Conservation (phyloP, 2,113 vertebrate species). For the Neolamprologus cancellatus region DNA sequence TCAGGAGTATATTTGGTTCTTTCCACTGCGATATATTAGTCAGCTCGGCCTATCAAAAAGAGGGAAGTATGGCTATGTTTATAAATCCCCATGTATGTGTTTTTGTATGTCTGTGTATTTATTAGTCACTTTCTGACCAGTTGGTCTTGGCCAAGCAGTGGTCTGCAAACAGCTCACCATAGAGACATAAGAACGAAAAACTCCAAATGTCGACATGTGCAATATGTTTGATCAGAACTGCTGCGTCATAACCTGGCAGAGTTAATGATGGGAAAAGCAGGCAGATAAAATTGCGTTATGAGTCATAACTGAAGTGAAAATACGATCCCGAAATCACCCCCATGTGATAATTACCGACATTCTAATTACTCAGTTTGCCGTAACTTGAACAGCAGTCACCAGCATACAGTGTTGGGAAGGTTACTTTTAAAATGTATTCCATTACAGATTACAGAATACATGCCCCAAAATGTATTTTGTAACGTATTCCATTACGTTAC, state of each 20-base stretch:
- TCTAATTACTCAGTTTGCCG: not conserved
- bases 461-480: too few species aligned
- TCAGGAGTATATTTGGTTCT: conserved; percentile 1
- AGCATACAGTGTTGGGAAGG: too few species aligned
- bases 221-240: not conserved
- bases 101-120: not conserved
- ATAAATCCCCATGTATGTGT: not conserved
- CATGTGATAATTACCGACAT: not conserved
- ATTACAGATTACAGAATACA: too few species aligned
- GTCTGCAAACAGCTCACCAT: not conserved
- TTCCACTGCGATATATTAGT: conserved; percentile 37
- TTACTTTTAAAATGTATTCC: too few species aligned
- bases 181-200: not conserved
- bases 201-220: not conserved
- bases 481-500: too few species aligned
- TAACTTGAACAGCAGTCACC: not conserved
- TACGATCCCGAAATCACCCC: not conserved
- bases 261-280: not conserved
- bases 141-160: not conserved
- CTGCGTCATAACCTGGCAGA: not conserved
- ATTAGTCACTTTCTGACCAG: conserved; percentile 20
- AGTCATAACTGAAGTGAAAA: not conserved
- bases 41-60: not conserved
- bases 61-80: conserved; percentile 32
- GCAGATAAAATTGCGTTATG: not conserved